phyloP scores from a whole-genome alignment of 2,113 vertebrate genomes.

The Balaeniceps rex region DNA sequence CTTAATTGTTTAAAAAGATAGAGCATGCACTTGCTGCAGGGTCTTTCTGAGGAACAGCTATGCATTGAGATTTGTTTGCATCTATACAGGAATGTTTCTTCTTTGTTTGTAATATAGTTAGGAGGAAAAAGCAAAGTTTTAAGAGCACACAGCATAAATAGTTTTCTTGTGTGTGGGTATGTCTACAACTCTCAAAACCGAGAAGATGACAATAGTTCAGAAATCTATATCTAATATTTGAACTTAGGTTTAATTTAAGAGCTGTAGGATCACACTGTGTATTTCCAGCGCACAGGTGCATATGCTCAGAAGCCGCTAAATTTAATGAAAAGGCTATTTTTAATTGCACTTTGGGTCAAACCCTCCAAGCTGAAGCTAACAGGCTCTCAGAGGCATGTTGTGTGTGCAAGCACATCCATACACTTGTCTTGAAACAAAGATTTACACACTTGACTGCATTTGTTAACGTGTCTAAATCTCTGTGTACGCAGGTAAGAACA shows the following conservation, averaged over 20 bases:
- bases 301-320: not conserved
- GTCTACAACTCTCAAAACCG: not conserved
- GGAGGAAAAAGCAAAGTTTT: not conserved
- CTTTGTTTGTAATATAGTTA: not conserved
- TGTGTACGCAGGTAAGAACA: not conserved
- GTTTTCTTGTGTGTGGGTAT: not conserved
- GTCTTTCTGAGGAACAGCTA: not conserved
- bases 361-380: not conserved
- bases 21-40: rapidly evolving
- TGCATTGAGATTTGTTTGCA: not conserved
- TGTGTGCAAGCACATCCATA: rapidly evolving
- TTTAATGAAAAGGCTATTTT: not conserved
- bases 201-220: not conserved
- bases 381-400: rapidly evolving
- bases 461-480: not conserved
- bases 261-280: not conserved
- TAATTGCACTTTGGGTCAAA: not conserved
- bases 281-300: not conserved
- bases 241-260: not conserved
- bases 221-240: not conserved
- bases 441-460: not conserved
- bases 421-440: not conserved
- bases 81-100: not conserved
- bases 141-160: not conserved
- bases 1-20: not conserved